These are phyloP conservation scores for Tanypteryx hageni DNA, from an alignment of 2,888 invertebrate species.

Conservation along the genomic window DNA sequence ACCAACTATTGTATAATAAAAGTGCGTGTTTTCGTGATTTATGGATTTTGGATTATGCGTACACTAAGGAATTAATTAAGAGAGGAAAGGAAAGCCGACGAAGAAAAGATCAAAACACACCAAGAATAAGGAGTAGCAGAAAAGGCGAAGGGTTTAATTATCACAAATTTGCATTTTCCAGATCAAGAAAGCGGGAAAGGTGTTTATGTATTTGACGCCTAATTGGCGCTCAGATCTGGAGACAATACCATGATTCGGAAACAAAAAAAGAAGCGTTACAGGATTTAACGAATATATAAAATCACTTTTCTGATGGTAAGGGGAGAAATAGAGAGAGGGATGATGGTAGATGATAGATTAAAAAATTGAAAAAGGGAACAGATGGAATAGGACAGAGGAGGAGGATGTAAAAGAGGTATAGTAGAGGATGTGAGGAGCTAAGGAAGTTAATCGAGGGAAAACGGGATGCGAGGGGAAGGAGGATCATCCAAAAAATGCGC, in stretches of 20 bases:
- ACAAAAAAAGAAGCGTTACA: neutral
- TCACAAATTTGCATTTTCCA: too few relatives aligned
- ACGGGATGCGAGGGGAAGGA: neutral
- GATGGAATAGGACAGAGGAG: neutral
- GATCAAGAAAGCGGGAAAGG: too few relatives aligned
- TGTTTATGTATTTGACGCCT: too few relatives aligned
- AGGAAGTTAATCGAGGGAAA: neutral
- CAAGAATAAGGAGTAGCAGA: too few relatives aligned
- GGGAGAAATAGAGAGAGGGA: neutral
- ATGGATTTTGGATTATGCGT: too few relatives aligned
- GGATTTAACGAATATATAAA: neutral
- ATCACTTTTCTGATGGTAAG: neutral
- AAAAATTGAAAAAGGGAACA: neutral
- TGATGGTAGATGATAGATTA: neutral
- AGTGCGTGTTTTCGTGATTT: too few relatives aligned
- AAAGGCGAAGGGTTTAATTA: too few relatives aligned
- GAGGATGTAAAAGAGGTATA: neutral
- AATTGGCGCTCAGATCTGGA: too few relatives aligned
- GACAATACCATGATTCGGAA: neutral
- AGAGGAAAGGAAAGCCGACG: too few relatives aligned
- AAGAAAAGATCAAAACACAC: too few relatives aligned
- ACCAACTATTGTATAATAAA: too few relatives aligned
- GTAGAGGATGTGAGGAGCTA: neutral
- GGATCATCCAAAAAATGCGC: neutral
- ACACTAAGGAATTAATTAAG: too few relatives aligned